phyloP scores from a whole-genome alignment of 1,140 invertebrate species.

The Drosophila mauritiana region DNA sequence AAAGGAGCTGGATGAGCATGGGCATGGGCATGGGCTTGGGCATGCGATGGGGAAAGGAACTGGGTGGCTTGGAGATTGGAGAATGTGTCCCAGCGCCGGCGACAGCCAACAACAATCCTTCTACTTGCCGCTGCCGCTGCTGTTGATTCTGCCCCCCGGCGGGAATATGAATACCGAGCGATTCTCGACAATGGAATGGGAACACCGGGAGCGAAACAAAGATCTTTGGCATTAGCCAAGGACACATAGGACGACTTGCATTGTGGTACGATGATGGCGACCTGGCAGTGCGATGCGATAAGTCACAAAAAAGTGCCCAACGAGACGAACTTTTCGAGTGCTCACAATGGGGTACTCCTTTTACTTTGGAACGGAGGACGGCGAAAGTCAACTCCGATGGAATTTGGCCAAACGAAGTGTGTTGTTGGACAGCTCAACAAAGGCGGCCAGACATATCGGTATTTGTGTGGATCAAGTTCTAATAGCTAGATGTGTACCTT shows the following conservation, averaged over 20 bases:
- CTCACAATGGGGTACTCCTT: background rate
- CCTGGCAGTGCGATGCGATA: constrained; percentile 1
- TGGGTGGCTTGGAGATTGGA: background rate
- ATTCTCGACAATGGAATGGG: constrained; percentile 10
- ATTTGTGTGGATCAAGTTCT: no score
- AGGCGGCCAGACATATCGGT: background rate
- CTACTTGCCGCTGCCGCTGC: no score
- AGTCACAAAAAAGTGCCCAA: constrained; percentile 7
- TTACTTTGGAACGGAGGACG: background rate
- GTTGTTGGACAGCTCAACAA: background rate
- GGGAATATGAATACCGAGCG: constrained; percentile 9
- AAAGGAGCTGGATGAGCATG: background rate
- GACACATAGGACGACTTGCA: background rate
- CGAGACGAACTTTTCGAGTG: background rate
- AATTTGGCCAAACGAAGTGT: background rate
- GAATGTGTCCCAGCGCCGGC: background rate
- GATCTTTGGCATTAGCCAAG: constrained; percentile 10
- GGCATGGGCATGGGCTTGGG: background rate
- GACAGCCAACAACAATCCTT: constrained; percentile 8
- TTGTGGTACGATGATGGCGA: background rate
- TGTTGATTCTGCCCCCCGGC: no score
- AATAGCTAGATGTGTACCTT: no score
- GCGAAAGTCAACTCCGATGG: background rate
- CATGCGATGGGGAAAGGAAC: no score
- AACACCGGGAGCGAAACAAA: constrained; percentile 5